These are phyloP conservation scores for Branchinecta lindahli DNA, from an alignment of 1,140 invertebrate genomes.

Conservation along the genomic window DNA sequence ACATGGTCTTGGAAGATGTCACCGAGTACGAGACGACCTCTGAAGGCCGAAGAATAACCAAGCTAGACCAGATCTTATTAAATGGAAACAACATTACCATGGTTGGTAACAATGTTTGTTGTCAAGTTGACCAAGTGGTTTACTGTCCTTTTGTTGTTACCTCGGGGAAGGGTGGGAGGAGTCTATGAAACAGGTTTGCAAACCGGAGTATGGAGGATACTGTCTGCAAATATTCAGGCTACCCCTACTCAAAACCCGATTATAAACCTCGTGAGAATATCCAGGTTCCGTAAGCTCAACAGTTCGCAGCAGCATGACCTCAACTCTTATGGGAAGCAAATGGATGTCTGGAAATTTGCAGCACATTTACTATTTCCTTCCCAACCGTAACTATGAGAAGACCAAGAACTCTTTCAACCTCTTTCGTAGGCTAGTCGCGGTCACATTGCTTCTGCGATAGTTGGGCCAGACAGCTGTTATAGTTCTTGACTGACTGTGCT, in stretches of 20 bases:
- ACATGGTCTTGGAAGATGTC: conserved; percentile 85
- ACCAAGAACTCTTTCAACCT: no score
- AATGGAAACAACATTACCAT: conserved; percentile 99
- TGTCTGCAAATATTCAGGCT: conserved; percentile 12
- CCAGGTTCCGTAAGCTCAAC: no score
- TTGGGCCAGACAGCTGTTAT: no score
- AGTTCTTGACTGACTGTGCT: no score
- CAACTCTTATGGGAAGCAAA: no score
- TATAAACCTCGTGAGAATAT: background rate
- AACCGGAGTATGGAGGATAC: conserved; percentile 10
- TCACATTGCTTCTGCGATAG: no score
- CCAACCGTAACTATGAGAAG: no score
- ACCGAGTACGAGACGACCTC: conserved; percentile 90
- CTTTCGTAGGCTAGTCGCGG: no score
- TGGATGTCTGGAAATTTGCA: no score
- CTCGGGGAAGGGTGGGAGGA: background rate
- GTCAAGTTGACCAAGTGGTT: background rate
- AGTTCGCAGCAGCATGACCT: no score
- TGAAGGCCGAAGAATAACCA: conserved; percentile 89
- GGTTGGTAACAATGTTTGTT: conserved; percentile 42
- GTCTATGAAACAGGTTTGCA: background rate
- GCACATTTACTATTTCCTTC: no score
- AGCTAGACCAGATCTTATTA: conserved; percentile 90
- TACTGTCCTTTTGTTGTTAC: background rate
- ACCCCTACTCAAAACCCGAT: conserved; percentile 14